Evolutionary conservation across 2,113 vertebrate species (phyloP).

Genomic region (Gallinago undulata): DNA sequence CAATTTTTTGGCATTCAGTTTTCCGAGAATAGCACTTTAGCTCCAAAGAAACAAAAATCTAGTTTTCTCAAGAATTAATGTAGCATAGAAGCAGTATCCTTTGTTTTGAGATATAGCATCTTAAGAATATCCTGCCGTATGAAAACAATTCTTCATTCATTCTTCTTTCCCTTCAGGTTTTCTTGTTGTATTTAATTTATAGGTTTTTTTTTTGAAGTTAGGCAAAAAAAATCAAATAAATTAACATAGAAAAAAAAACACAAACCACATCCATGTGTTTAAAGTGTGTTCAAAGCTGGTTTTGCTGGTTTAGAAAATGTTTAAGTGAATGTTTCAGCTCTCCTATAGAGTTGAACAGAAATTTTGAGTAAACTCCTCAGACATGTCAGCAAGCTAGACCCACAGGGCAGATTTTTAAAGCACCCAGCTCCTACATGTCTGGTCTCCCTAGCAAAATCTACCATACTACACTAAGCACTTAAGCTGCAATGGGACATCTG

Average conservation of each 20-base stretch:
- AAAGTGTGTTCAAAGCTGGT: not conserved
- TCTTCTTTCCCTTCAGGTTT: not conserved
- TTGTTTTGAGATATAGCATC: not conserved
- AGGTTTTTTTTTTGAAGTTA: not conserved
- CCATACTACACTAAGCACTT: not conserved
- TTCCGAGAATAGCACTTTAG: not conserved
- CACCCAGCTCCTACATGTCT: not conserved
- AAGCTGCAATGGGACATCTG: not conserved
- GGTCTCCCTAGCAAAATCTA: not conserved
- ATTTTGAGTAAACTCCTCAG: not conserved
- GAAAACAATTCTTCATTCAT: not conserved
- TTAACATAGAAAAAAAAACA: not conserved
- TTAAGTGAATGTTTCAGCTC: not conserved
- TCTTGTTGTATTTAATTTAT: not conserved
- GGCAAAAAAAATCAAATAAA: not conserved
- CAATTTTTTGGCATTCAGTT: not conserved
- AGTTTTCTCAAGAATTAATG: not conserved
- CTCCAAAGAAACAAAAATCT: not conserved
- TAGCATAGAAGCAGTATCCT: not conserved
- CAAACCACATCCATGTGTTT: rapidly evolving
- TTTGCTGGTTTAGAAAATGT: not conserved
- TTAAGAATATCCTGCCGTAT: not conserved
- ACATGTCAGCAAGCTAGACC: not conserved
- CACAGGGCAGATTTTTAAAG: not conserved
- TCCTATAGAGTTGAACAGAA: not conserved